These are phyloP conservation scores for Trematocara macrostoma DNA, from an alignment of 2,113 vertebrate genomes.

Conservation along the genomic window DNA sequence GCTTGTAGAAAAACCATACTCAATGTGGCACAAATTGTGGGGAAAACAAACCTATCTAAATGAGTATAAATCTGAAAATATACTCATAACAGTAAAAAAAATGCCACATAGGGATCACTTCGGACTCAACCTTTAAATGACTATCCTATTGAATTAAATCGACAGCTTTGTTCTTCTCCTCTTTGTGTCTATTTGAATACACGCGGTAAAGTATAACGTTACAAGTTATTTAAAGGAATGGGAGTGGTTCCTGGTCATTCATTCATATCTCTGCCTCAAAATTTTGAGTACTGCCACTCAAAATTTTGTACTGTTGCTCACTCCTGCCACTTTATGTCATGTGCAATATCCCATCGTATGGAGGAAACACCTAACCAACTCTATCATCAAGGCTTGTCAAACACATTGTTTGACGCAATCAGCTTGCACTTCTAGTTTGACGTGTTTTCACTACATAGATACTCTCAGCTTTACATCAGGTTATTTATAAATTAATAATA, in stretches of 20 bases:
- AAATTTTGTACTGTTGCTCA: neutral
- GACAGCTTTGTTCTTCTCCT: neutral
- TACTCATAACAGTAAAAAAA: neutral
- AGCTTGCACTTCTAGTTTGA: neutral
- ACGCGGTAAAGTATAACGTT: accelerated
- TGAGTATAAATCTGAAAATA: neutral
- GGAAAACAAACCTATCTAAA: neutral
- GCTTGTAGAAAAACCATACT: neutral
- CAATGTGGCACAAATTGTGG: accelerated
- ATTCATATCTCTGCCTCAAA: neutral
- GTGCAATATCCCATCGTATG: neutral
- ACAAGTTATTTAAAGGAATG: accelerated
- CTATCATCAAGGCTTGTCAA: neutral
- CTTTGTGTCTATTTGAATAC: neutral
- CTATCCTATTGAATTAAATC: neutral
- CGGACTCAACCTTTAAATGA: neutral
- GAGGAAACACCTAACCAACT: neutral
- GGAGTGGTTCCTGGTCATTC: neutral
- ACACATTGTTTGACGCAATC: accelerated
- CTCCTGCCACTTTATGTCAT: neutral
- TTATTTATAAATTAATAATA: neutral
- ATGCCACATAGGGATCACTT: neutral
- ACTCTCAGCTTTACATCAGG: neutral
- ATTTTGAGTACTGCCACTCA: neutral
- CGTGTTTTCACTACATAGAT: neutral